Percentiles rank a stretch among this genome's conserved stretches.
Evolutionary conservation across 2,888 invertebrate genomes (phyloP).

Genomic region (Tenodera sinensis): DNA sequence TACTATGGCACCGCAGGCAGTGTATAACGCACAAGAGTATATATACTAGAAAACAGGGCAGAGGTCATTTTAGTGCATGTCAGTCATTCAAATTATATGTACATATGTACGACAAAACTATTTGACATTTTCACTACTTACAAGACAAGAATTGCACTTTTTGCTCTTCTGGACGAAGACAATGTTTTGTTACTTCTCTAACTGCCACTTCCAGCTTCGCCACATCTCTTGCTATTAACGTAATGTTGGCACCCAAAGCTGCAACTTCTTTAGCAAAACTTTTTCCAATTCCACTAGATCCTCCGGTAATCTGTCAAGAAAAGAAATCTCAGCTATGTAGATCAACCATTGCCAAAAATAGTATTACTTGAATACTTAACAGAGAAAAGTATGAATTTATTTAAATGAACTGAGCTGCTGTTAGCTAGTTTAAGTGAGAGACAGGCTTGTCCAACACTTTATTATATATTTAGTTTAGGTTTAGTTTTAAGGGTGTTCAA

Average conservation of each 20-base stretch:
- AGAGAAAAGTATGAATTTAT: background rate
- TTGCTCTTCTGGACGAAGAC: constrained; percentile 50
- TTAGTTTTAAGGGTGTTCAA: too few species aligned
- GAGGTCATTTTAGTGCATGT: too few species aligned
- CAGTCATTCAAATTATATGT: too few species aligned
- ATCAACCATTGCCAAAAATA: background rate
- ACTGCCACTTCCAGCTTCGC: constrained; percentile 62
- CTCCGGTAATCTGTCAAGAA: constrained; percentile 71
- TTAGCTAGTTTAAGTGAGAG: too few species aligned
- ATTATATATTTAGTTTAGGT: too few species aligned
- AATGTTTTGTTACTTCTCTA: constrained; percentile 53
- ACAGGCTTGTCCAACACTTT: too few species aligned
- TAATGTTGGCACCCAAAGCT: constrained; percentile 80
- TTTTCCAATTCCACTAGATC: constrained; percentile 94
- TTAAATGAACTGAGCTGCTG: background rate
- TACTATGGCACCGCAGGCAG: too few species aligned
- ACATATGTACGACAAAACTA: too few species aligned
- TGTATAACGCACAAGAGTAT: too few species aligned
- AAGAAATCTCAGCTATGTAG: background rate
- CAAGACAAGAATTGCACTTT: constrained; percentile 58
- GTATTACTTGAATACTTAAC: background rate
- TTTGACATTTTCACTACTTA: constrained; percentile 29
- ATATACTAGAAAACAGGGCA: too few species aligned
- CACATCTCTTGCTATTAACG: constrained; percentile 81
- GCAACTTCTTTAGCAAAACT: constrained; percentile 74